phyloP scores from a whole-genome alignment of 1,140 invertebrate genomes.

The Drosophila pseudoobscura region DNA sequence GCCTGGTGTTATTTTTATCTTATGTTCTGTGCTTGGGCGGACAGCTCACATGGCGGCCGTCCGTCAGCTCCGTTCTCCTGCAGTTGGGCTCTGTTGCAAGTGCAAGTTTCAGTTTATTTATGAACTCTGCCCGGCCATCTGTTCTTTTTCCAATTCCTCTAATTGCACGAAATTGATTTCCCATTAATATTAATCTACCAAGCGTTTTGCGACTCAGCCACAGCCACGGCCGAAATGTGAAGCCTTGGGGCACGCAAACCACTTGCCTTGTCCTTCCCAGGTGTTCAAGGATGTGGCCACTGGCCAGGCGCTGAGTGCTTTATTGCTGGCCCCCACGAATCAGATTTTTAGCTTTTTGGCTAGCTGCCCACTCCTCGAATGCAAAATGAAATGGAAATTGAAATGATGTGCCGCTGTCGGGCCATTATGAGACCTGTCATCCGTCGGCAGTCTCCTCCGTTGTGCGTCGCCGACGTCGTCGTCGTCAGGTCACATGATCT shows the following conservation, averaged over 20 bases:
- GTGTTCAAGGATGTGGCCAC: slow-evolving; percentile 50
- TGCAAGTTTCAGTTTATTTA: slow-evolving; percentile 50
- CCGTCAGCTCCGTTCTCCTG: slow-evolving; percentile 9
- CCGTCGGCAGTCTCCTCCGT: background rate
- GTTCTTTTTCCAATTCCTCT: slow-evolving; percentile 20
- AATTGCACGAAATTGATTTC: slow-evolving; percentile 69
- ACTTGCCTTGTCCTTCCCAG: slow-evolving; percentile 52
- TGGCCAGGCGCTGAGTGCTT: background rate
- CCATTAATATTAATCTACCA: slow-evolving; percentile 68
- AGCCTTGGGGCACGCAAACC: slow-evolving; percentile 53
- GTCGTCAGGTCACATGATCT: slow-evolving; percentile 70
- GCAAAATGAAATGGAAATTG: slow-evolving; percentile 51
- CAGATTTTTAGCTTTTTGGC: slow-evolving; percentile 34
- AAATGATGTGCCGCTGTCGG: slow-evolving; percentile 38
- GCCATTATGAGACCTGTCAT: slow-evolving; percentile 50
- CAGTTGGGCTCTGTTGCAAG: slow-evolving; percentile 10
- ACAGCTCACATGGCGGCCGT: slow-evolving; percentile 55
- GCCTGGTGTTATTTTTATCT: slow-evolving; percentile 69
- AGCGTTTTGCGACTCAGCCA: slow-evolving; percentile 1
- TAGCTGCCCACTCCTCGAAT: slow-evolving; percentile 30
- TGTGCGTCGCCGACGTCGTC: background rate
- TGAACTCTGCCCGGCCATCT: slow-evolving; percentile 32
- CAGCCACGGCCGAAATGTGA: background rate
- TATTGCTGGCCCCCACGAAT: background rate
- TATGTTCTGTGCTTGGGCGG: slow-evolving; percentile 74